phyloP scores from a whole-genome alignment of 2,797 vertebrate species.

The Phrynocephalus vlangalii region DNA sequence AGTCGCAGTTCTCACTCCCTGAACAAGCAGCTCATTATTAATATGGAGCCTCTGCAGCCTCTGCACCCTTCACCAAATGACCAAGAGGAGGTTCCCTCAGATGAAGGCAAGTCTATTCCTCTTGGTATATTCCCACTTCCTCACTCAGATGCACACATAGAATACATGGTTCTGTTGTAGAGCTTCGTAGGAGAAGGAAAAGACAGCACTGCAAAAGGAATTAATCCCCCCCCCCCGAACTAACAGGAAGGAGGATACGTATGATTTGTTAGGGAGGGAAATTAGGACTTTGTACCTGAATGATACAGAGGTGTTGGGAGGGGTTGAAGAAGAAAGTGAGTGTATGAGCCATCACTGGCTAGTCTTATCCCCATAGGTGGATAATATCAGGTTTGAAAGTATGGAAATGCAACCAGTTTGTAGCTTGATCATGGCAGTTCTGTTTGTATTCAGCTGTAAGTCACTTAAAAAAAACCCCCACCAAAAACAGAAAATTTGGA shows the following conservation, averaged over 20 bases:
- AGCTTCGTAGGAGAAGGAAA: not conserved
- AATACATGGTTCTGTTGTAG: slow-evolving; percentile 9
- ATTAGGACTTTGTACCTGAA: not conserved
- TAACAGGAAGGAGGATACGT: not conserved
- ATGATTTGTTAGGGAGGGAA: not conserved
- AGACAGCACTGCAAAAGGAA: not conserved
- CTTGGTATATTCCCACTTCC: too few relatives aligned
- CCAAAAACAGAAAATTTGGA: too few relatives aligned
- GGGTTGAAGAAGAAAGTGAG: not conserved
- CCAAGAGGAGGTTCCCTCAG: slow-evolving; percentile 83
- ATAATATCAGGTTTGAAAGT: not conserved
- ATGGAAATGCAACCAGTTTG: not conserved
- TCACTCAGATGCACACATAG: not conserved
- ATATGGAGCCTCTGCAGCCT: slow-evolving; percentile 94
- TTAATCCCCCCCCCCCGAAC: not conserved
- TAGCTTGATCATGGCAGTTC: not conserved
- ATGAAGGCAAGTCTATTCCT: slow-evolving; percentile 82
- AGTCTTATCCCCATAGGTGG: not conserved
- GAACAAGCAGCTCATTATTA: slow-evolving; percentile 98
- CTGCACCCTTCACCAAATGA: slow-evolving; percentile 88
- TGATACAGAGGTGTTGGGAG: not conserved
- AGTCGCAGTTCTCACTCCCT: slow-evolving; percentile 93
- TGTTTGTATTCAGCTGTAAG: not conserved
- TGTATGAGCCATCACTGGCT: not conserved
- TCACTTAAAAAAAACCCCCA: too few relatives aligned